These are phyloP conservation scores for Drosophila willistoni DNA, from an alignment of 1,140 invertebrate species.

Conservation along the genomic window DNA sequence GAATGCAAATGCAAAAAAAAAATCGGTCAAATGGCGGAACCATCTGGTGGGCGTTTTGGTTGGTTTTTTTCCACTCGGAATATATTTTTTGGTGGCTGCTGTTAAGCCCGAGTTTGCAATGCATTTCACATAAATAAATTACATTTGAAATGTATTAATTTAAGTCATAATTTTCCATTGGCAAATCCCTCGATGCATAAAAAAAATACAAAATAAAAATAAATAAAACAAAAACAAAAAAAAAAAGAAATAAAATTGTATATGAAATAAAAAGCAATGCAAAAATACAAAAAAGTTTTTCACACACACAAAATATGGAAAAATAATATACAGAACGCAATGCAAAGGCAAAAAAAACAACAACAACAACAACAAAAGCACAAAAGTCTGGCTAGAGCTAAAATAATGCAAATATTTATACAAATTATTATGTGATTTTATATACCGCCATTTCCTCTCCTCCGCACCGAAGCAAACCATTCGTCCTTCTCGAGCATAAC, in stretches of 20 bases:
- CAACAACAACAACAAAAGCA: conserved; percentile 26
- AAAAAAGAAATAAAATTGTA: conserved; percentile 9
- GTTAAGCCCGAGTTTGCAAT: conserved; percentile 24
- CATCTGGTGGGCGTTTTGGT: neutral
- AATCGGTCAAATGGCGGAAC: neutral
- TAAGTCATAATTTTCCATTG: conserved; percentile 64
- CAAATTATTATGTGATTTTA: conserved; percentile 74
- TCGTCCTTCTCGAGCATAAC: neutral
- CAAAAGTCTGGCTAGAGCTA: conserved; percentile 37
- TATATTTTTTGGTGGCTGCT: neutral
- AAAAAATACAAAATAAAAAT: conserved; percentile 17
- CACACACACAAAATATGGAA: conserved; percentile 45
- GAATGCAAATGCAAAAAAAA: conserved; percentile 7
- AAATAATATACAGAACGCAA: conserved; percentile 24
- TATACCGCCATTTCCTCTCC: neutral
- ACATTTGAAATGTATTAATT: conserved; percentile 63
- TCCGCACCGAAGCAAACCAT: no score
- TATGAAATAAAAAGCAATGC: conserved; percentile 24
- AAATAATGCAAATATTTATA: conserved; percentile 77
- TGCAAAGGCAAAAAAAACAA: neutral
- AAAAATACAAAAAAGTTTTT: conserved; percentile 24
- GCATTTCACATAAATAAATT: conserved; percentile 48
- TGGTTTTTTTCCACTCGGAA: neutral
- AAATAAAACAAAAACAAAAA: conserved; percentile 20
- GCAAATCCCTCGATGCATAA: conserved; percentile 55